Evolutionary conservation across 2,888 invertebrate species (phyloP), one percentile per base, ranked within the genome.

Genomic region (Thyatira batis): DNA sequence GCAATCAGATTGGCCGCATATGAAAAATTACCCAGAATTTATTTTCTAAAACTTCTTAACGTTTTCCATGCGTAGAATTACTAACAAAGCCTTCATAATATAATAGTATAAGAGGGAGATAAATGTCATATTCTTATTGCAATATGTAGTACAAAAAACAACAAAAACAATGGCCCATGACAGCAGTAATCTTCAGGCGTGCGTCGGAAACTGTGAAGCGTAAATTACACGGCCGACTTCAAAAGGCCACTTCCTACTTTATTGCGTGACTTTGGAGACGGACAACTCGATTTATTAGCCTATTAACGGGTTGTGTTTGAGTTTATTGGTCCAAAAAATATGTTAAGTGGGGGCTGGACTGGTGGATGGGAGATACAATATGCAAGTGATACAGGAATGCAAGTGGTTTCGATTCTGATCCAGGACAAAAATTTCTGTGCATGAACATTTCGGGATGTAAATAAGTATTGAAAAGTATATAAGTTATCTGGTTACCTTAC

Each of bases 211-310:
- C n/a, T 53, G 44, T 49, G 53, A 49, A 52, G 55, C 55, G 63
- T 70, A 69, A 71, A 65, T 71, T 67, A 69, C 57, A 50, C 60
- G 46, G 56, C 54, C 60, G 56, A 71, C 69, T 69, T 76, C 73
- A 76, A 76, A 73, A 69, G 65, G 63, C 30, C 59, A 57, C 63
- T 65, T 65, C 68, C 61, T 69, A 60, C 51, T 71, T 69, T 66
- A 66, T 60, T 61, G 66, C 54, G 60, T 52, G 56, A 52, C 54
- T 55, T 39, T 25, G 27, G 48, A 48, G 48, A 56, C 51, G 46
- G 61, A 49, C 53, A 54, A 51, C 57, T 44, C 54, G 50, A 55
- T 55, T 55, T 55, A 55, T 55, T 55, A 30, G 51, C 44, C 55
- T 55, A 55, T 55, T 55, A 55, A 55, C 51, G 52, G 52, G 49